phyloP scores from a whole-genome alignment of 2,888 invertebrate genomes.

The Ochropacha duplaris region DNA sequence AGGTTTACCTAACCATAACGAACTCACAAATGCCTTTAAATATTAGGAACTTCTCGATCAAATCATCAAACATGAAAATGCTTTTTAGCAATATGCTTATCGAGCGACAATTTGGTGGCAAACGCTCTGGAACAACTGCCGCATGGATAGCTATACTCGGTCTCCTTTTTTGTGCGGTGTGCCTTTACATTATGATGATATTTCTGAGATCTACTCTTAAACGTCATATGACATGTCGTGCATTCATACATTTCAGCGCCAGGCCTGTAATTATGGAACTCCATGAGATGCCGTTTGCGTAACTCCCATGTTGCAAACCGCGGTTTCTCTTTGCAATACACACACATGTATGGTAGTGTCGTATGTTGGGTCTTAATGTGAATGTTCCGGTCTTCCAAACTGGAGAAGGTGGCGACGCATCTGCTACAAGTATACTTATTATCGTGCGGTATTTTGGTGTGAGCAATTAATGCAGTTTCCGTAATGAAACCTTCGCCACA shows the following conservation, averaged over 20 bases:
- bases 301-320: constrained; percentile 75
- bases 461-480: constrained; percentile 65
- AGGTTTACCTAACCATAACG: too few relatives aligned
- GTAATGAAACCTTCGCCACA: constrained; percentile 77
- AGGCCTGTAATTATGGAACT: constrained; percentile 71
- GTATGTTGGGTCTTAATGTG: constrained; percentile 75
- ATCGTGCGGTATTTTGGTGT: constrained; percentile 69
- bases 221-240: constrained; percentile 74
- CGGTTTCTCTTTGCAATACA: constrained; percentile 73
- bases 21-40: too few relatives aligned
- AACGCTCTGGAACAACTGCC: constrained; percentile 77
- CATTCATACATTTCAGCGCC: constrained; percentile 76
- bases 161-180: constrained; percentile 71
- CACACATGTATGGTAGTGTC: constrained; percentile 68
- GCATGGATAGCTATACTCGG: constrained; percentile 75
- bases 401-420: constrained; percentile 71
- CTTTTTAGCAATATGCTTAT: constrained; percentile 80
- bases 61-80: constrained; percentile 69
- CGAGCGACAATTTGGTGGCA: constrained; percentile 76
- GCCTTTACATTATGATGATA: constrained; percentile 75
- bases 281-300: constrained; percentile 70
- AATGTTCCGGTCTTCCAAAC: constrained; percentile 64
- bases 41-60: background rate
- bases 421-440: constrained; percentile 73
- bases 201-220: constrained; percentile 73